phyloP scores from a whole-genome alignment of 2,113 vertebrate genomes.

The Plestiodon gilberti region DNA sequence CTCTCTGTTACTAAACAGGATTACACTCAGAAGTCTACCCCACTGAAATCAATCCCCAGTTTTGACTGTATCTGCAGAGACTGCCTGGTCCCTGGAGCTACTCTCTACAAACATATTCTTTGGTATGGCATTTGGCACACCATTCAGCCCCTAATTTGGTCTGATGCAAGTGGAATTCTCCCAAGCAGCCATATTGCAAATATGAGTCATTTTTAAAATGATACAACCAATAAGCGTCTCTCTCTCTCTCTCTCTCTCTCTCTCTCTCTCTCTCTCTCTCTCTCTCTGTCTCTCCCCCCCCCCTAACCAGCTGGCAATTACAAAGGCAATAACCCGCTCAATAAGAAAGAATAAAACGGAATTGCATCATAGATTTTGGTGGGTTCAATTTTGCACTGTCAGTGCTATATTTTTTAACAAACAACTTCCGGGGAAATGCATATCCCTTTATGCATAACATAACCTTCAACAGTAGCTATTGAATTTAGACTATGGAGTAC shows the following conservation, averaged over 20 bases:
- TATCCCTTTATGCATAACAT: not conserved
- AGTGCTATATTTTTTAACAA: slow-evolving; percentile 34
- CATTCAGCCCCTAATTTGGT: not conserved
- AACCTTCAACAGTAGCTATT: not conserved
- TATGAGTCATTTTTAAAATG: not conserved
- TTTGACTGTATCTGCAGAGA: not conserved
- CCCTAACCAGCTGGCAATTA: slow-evolving; percentile 39
- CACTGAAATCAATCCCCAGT: not conserved
- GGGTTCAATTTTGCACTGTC: slow-evolving; percentile 36
- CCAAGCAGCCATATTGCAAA: not conserved
- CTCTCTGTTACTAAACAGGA: not conserved
- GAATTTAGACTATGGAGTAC: not conserved
- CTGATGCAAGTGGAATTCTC: not conserved
- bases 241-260: too few relatives aligned
- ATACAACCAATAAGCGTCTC: too few relatives aligned
- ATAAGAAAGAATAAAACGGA: not conserved
- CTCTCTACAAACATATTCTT: not conserved
- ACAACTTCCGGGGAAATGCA: not conserved
- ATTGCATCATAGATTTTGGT: not conserved
- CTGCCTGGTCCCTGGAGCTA: not conserved
- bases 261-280: too few relatives aligned
- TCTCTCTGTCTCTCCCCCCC: too few relatives aligned
- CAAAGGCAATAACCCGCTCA: not conserved
- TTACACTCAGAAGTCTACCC: not conserved
- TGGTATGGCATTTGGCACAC: not conserved